These are phyloP conservation scores for Sarcophaga carnaria DNA, from an alignment of 2,888 invertebrate genomes.

Conservation along the genomic window DNA sequence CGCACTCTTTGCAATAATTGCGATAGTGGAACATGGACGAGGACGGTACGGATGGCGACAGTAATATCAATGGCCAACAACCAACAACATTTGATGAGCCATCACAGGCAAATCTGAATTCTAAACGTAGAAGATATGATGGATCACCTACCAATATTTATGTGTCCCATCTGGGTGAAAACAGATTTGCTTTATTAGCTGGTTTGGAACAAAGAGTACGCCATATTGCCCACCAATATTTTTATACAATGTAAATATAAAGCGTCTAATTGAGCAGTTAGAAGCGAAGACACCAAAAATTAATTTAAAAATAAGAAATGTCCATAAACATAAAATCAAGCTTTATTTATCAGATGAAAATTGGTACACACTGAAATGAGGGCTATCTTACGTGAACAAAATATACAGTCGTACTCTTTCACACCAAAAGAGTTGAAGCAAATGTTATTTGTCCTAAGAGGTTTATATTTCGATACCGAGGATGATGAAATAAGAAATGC, in stretches of 20 bases:
- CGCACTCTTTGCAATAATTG: slow-evolving; percentile 9
- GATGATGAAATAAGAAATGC: neutral
- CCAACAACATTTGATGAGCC: neutral
- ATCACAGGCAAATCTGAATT: too few relatives aligned
- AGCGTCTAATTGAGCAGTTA: slow-evolving; percentile 16
- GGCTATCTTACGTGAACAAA: too few relatives aligned
- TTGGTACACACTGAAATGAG: too few relatives aligned
- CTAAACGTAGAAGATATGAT: neutral
- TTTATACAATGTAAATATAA: slow-evolving; percentile 22
- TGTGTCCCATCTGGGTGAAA: slow-evolving; percentile 4
- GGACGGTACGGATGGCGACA: neutral
- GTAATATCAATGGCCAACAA: neutral
- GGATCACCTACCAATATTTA: slow-evolving; percentile 6
- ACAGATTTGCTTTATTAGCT: slow-evolving; percentile 1
- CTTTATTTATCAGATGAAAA: too few relatives aligned
- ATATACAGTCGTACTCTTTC: too few relatives aligned
- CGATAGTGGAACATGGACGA: slow-evolving; percentile 6
- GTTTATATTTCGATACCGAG: too few relatives aligned
- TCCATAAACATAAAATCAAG: too few relatives aligned
- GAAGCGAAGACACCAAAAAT: neutral
- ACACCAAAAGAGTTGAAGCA: too few relatives aligned
- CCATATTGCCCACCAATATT: slow-evolving; percentile 11
- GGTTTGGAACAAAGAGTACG: slow-evolving; percentile 2
- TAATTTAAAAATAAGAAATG: too few relatives aligned
- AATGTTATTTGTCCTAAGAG: too few relatives aligned